Evolutionary conservation across 1,140 invertebrate genomes (phyloP), one percentile per base, ranked within the genome.

Genomic region (Lucilia sericata): DNA sequence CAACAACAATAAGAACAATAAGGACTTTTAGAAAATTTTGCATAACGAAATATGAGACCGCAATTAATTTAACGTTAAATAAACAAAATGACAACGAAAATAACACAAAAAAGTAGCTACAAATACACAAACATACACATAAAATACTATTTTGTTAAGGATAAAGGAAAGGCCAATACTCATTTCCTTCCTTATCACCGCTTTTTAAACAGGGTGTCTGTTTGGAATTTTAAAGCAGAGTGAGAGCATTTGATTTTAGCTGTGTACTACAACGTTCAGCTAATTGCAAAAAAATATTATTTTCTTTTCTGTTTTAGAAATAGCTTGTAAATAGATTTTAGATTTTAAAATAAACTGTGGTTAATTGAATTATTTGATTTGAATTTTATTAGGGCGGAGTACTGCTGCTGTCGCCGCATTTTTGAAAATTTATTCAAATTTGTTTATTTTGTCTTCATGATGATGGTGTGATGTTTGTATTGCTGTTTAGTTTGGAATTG

Each of bases 21-120:
- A 25, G 74, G 14, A 36, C 13, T 21, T 12, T 82, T 65, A 30
- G 25, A 30, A 60, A 65, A 70, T 83, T 76, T 83, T 83, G 81
- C 84, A 70, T 82, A 75, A 74, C 42, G 84, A 83, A 85, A 85
- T 83, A 60, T 83, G 84, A 85, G 83, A 82, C 84, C 84, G 47
- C 82, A 85, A 85, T 85, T 85, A 85, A 85, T 85, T 85, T 85
- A 83, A 85, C 84, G 82, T 85, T 85, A 85, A 85, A 83, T 83
- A 85, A 85, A 85, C 84, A 85, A 85, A 83, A 74, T 51, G 76
- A 49, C 76, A 80, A 80, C 47, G 76, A 80, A 80, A 80, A 36
- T 2, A 49, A 49, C 47, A 80, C 2, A 47, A 51, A 60, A 60
- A 55, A n/a, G 13, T 5, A 55, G 7, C 51, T 30, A 30, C 25